A percentile compares a stretch with the other conserved stretches of the same genome.
Evolutionary conservation across 2,113 vertebrate species (phyloP).

Genomic region (Myrmecobius fasciatus): DNA sequence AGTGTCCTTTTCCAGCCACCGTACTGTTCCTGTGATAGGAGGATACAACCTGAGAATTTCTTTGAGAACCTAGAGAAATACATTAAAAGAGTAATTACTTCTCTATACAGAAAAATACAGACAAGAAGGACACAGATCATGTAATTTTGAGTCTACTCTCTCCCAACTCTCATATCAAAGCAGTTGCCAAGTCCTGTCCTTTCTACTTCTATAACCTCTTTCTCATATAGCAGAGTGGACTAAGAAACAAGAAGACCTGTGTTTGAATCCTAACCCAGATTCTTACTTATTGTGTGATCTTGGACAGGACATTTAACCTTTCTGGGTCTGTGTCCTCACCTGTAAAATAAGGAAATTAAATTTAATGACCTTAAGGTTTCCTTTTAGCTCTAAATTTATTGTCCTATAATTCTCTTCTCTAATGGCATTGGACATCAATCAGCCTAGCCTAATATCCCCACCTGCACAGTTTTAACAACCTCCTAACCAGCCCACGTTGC

Average conservation of each 20-base stretch:
- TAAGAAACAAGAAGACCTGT: not conserved
- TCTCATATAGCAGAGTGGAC: not conserved
- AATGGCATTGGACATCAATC: not conserved
- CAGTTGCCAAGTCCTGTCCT: not conserved
- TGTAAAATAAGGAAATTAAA: not conserved
- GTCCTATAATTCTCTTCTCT: not conserved
- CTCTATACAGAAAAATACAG: not conserved
- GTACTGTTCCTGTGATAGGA: slow-evolving; percentile 83
- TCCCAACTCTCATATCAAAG: not conserved
- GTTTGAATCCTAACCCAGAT: not conserved
- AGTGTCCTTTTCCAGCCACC: slow-evolving; percentile 83
- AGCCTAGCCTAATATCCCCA: not conserved
- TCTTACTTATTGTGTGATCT: not conserved
- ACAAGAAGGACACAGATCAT: not conserved
- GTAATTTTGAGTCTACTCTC: not conserved
- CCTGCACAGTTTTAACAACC: not conserved
- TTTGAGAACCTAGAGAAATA: slow-evolving; percentile 89
- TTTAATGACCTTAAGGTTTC: not conserved
- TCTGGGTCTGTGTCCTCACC: not conserved
- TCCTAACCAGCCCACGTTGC: not conserved
- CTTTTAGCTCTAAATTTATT: not conserved
- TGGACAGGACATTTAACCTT: not conserved
- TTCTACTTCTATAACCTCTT: not conserved
- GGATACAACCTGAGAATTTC: slow-evolving; percentile 93
- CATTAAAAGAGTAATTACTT: not conserved